Conservation (phyloP, 2,113 vertebrate genomes). For the Ornithorhynchus anatinus region DNA sequence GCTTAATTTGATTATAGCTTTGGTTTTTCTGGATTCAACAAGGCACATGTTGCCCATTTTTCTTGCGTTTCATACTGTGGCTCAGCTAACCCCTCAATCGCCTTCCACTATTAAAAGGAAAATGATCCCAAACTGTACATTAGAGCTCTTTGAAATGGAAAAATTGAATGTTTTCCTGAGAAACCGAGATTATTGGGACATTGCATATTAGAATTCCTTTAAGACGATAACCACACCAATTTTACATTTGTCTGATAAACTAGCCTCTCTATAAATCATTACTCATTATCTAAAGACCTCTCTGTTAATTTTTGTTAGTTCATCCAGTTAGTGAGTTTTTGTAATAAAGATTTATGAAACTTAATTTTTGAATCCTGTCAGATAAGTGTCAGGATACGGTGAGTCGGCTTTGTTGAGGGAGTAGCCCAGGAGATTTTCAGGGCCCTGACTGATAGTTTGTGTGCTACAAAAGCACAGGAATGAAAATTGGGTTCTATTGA, state of each 20-base stretch:
- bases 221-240: slow-evolving; percentile 55
- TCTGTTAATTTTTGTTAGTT: slow-evolving; percentile 58
- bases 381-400: slow-evolving; percentile 51
- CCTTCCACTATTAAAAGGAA: slow-evolving; percentile 30
- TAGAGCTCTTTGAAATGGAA: slow-evolving; percentile 15
- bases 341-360: slow-evolving; percentile 68
- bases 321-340: slow-evolving; percentile 62
- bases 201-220: slow-evolving; percentile 51
- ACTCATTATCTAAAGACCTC: slow-evolving; percentile 57
- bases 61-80: slow-evolving; percentile 60
- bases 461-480: slow-evolving; percentile 78
- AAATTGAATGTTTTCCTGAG: slow-evolving; percentile 16
- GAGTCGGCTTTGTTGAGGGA: slow-evolving; percentile 16
- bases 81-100: slow-evolving; percentile 53
- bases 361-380: slow-evolving; percentile 66
- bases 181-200: slow-evolving; percentile 54
- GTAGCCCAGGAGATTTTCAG: slow-evolving; percentile 66
- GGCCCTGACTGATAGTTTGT: slow-evolving; percentile 83
- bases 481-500: slow-evolving; percentile 96
- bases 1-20: slow-evolving; percentile 79
- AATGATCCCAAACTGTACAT: neutral
- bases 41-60: slow-evolving; percentile 64
- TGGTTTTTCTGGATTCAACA: slow-evolving; percentile 59
- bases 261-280: slow-evolving; percentile 62
- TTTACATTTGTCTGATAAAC: slow-evolving; percentile 61